phyloP scores from a whole-genome alignment of 1,140 invertebrate genomes.

The Periplaneta americana region DNA sequence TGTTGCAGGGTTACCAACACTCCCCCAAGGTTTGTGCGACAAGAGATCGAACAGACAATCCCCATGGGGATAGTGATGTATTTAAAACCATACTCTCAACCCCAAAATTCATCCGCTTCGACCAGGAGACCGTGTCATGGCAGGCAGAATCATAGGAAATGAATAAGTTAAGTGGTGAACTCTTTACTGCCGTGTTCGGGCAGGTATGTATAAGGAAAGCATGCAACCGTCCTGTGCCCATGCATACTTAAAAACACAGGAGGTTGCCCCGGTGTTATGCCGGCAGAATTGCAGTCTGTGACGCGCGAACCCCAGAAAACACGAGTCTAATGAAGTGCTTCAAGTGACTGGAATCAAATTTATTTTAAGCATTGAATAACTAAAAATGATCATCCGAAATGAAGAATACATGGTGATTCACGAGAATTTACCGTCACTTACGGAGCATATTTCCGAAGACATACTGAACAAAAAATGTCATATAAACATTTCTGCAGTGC shows the following conservation, averaged over 20 bases:
- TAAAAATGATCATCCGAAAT: no score
- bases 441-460: no score
- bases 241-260: background rate
- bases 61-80: background rate
- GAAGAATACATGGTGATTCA: no score
- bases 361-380: no score
- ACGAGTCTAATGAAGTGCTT: background rate
- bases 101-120: background rate
- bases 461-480: no score
- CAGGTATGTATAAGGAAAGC: background rate
- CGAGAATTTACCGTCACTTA: no score
- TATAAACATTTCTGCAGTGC: no score
- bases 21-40: background rate
- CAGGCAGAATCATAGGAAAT: background rate
- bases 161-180: background rate
- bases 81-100: background rate
- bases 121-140: background rate
- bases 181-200: background rate
- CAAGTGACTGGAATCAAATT: no score
- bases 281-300: background rate
- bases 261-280: background rate
- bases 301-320: background rate
- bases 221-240: background rate
- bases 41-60: background rate
- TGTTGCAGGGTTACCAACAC: background rate